Evolutionary conservation across 2,113 vertebrate genomes (phyloP).

Genomic region (Rafetus swinhoei): DNA sequence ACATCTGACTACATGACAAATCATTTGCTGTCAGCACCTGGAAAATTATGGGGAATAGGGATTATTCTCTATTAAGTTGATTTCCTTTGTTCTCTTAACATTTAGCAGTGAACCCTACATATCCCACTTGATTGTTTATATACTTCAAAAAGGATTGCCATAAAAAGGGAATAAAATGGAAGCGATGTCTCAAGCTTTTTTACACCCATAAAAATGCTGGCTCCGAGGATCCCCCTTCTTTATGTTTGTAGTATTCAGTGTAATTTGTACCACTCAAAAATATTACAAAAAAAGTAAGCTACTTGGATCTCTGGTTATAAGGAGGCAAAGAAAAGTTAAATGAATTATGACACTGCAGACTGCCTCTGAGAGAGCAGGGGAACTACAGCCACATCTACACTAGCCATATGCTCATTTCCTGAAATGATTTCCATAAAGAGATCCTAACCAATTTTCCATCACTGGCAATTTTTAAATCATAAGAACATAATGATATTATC

Average conservation of each 20-base stretch:
- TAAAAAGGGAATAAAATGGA: background rate
- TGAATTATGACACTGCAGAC: too few species aligned
- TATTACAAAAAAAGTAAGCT: background rate
- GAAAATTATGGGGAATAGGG: slow-evolving; percentile 37
- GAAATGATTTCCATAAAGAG: background rate
- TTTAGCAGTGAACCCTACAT: background rate
- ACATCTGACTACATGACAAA: slow-evolving; percentile 75
- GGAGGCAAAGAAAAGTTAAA: background rate
- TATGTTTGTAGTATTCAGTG: background rate
- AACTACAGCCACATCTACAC: background rate
- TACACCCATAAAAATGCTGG: background rate
- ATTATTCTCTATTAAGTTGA: slow-evolving; percentile 3
- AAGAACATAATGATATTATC: background rate
- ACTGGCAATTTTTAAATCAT: background rate
- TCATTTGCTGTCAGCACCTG: slow-evolving; percentile 28
- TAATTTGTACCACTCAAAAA: background rate
- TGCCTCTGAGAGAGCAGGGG: background rate
- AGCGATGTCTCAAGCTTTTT: background rate
- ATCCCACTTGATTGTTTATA: background rate
- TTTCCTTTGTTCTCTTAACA: slow-evolving; percentile 28
- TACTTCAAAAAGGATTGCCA: too few species aligned
- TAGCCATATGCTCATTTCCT: background rate
- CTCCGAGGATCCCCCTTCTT: background rate
- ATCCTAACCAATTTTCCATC: background rate
- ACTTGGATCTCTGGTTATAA: background rate